Percentiles rank a stretch among this genome's conserved stretches.
phyloP scores from a whole-genome alignment of 1,140 invertebrate genomes.

The Drosophila novamexicana region DNA sequence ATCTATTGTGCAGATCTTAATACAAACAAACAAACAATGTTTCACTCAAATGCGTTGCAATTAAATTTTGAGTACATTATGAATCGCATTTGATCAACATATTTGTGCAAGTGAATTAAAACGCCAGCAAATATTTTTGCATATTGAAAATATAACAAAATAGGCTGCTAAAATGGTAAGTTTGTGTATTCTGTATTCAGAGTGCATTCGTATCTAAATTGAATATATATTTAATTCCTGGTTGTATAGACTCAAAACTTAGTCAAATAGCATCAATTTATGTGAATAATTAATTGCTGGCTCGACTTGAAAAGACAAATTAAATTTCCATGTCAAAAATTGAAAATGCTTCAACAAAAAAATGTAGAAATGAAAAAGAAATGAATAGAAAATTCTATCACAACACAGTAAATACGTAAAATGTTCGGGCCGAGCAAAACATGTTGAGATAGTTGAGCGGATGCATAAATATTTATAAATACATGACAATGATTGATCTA shows the following conservation, averaged over 20 bases:
- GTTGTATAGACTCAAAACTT: neutral
- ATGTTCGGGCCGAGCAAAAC: neutral
- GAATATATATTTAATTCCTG: neutral
- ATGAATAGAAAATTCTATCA: neutral
- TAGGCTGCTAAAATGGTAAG: slow-evolving; percentile 64
- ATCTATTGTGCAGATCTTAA: neutral
- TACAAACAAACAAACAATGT: slow-evolving; percentile 9
- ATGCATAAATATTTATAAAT: neutral
- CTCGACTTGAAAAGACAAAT: slow-evolving; percentile 1
- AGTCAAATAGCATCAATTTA: slow-evolving; percentile 2
- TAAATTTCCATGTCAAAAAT: slow-evolving; percentile 5
- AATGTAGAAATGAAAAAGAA: neutral
- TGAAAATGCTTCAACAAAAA: neutral
- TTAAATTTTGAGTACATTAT: slow-evolving; percentile 31
- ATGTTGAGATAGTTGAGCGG: slow-evolving; percentile 4
- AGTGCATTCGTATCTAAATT: neutral
- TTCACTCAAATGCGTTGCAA: slow-evolving; percentile 19
- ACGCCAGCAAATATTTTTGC: slow-evolving; percentile 5
- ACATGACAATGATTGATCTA: slow-evolving; percentile 1
- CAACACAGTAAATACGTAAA: neutral
- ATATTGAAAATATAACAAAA: slow-evolving; percentile 23
- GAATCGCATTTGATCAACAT: slow-evolving; percentile 26
- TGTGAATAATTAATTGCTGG: slow-evolving; percentile 10
- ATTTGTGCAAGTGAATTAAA: slow-evolving; percentile 31
- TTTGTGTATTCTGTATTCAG: slow-evolving; percentile 20